Evolutionary conservation across 2,113 vertebrate genomes (phyloP).

Genomic region (Mobula hypostoma): DNA sequence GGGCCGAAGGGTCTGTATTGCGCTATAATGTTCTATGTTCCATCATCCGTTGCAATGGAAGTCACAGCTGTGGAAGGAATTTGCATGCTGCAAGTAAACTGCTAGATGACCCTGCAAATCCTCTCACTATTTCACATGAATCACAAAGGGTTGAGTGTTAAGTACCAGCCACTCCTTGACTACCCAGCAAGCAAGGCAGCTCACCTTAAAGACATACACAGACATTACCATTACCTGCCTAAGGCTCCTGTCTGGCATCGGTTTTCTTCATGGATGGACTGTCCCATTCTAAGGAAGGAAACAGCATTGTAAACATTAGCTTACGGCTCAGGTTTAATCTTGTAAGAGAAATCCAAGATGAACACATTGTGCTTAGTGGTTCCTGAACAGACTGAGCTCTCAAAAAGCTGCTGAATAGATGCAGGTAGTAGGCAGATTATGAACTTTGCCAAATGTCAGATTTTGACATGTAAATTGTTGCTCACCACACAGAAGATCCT

Average conservation of each 20-base stretch:
- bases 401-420: not conserved
- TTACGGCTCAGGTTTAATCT: not conserved
- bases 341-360: not conserved
- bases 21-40: too few relatives aligned
- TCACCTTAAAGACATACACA: not conserved
- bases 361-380: not conserved
- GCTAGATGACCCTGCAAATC: not conserved
- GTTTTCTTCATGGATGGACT: not conserved
- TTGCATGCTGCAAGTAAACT: not conserved
- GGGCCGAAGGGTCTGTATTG: too few relatives aligned
- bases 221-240: not conserved
- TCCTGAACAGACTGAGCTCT: not conserved
- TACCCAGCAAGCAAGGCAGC: not conserved
- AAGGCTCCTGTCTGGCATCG: not conserved
- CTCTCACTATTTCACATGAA: not conserved
- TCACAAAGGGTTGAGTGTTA: not conserved
- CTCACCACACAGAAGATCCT: constrained; percentile 33
- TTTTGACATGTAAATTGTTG: constrained; percentile 25
- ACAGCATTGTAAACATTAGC: not conserved
- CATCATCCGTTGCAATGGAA: not conserved
- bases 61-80: not conserved
- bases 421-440: constrained; percentile 28
- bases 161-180: not conserved
- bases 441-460: constrained; percentile 24
- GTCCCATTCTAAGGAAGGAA: not conserved